Evolutionary conservation across 2,888 invertebrate genomes (phyloP).

Genomic region (Macrosiphum euphorbiae): DNA sequence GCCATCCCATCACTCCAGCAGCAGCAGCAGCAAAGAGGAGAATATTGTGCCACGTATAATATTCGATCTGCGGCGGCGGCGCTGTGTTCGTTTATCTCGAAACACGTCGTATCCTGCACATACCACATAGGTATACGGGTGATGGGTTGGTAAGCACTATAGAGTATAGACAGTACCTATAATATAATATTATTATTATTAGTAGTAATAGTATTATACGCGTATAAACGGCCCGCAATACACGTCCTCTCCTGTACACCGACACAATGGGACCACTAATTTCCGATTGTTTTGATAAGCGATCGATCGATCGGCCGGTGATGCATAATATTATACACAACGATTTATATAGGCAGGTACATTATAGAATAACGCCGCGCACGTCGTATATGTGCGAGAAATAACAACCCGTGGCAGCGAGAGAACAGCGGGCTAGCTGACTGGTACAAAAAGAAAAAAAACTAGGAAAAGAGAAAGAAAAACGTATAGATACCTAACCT

Average conservation of each 20-base stretch:
- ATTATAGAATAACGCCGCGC: not conserved
- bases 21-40: not conserved
- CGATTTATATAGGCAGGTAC: not conserved
- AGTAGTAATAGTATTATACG: not conserved
- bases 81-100: not conserved
- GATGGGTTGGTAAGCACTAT: not conserved
- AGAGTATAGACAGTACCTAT: not conserved
- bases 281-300: slow-evolving; percentile 64
- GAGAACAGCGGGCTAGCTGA: slow-evolving; percentile 59
- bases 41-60: not conserved
- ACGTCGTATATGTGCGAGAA: not conserved
- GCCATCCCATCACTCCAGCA: not conserved
- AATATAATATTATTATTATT: not conserved
- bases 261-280: slow-evolving; percentile 62
- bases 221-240: not conserved
- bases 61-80: not conserved
- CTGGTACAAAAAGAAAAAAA: slow-evolving; percentile 39
- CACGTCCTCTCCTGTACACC: not conserved
- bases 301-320: slow-evolving; percentile 47
- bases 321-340: not conserved
- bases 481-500: not conserved
- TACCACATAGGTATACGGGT: not conserved
- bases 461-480: not conserved
- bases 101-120: not conserved
- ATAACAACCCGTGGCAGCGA: not conserved